Evolutionary conservation across 1,140 invertebrate species (phyloP).

Genomic region (Papilio glaucus): DNA sequence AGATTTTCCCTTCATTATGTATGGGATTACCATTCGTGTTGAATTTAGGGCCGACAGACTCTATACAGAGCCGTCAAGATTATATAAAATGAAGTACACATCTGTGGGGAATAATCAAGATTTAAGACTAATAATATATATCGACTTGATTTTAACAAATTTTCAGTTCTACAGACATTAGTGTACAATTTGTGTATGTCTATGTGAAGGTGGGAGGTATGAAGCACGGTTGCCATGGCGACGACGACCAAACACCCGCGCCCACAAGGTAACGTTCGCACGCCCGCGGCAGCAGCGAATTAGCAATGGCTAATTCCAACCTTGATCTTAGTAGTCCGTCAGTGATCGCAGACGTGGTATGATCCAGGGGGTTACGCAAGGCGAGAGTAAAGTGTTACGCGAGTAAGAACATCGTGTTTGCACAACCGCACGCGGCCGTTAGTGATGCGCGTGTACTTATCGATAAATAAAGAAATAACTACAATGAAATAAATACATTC

Average conservation of each 20-base stretch:
- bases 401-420: slow-evolving; percentile 27
- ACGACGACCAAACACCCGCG: slow-evolving; percentile 15
- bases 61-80: too few species aligned
- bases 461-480: not conserved
- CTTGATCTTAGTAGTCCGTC: slow-evolving; percentile 17
- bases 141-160: too few species aligned
- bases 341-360: not conserved
- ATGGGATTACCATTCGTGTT: too few species aligned
- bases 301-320: slow-evolving; percentile 19
- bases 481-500: too few species aligned
- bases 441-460: slow-evolving; percentile 14
- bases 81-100: too few species aligned
- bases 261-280: not conserved
- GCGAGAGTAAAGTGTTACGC: slow-evolving; percentile 30
- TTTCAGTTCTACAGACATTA: slow-evolving; percentile 8
- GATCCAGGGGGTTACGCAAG: not conserved
- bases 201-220: not conserved
- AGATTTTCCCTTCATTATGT: too few species aligned
- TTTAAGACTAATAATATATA: too few species aligned
- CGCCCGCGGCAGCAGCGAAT: not conserved
- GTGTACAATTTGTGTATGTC: not conserved
- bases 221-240: not conserved
- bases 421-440: slow-evolving; percentile 22
- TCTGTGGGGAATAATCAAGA: too few species aligned
- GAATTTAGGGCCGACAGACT: too few species aligned